Base-by-base conservation (phyloP, 2,797 vertebrate species). In the Bovichtus variegatus region DNA sequence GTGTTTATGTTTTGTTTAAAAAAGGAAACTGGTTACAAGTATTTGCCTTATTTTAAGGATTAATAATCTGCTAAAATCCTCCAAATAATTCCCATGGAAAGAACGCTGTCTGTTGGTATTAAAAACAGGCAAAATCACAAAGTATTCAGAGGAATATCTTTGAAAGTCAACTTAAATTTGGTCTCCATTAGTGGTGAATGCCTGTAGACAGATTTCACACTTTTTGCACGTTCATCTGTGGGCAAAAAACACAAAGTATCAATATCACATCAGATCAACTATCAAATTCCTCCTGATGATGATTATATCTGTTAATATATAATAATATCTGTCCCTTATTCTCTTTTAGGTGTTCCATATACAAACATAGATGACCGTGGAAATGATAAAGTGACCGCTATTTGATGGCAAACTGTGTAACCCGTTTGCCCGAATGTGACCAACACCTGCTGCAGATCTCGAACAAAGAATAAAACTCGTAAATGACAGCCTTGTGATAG, bases 381-480 rank as follows among this genome's bases (percentile, higher is more conserved):
- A 23, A 23, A 38, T 1, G 43, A 46, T 0, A 85, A 47, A 54
- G 54, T 71, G 44, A 86, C 89, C 0, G 0, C 38, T 0, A 69
- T 95, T 74, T 95, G 75, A 94, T 23, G 36, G 38, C 9, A 25
- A 66, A 50, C 16, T 15, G n/a, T 49, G 25, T 25, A 43, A 38
- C 27, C 44, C 9, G 31, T 34, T 9, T 6, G 34, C 31, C 31
- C 72, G 34, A 63, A 46, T 19, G 11, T 40, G 16, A 27, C 5
- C 3, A 25, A 11, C 46, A 9, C 60, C 15, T 21, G 19, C 29
- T 21, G 6, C 4, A 6, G 5, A 9, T 29, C 23, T 23, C 9
- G 19, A 5, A 36, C 13, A 36, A 51, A 43, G 71, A 65, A 41
- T 43, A 31, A 29, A 76, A 38, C 19, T 54, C 1, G n/a, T 5